These are phyloP conservation scores for Drosophila sproati DNA, from an alignment of 1,140 invertebrate species.

Conservation along the genomic window DNA sequence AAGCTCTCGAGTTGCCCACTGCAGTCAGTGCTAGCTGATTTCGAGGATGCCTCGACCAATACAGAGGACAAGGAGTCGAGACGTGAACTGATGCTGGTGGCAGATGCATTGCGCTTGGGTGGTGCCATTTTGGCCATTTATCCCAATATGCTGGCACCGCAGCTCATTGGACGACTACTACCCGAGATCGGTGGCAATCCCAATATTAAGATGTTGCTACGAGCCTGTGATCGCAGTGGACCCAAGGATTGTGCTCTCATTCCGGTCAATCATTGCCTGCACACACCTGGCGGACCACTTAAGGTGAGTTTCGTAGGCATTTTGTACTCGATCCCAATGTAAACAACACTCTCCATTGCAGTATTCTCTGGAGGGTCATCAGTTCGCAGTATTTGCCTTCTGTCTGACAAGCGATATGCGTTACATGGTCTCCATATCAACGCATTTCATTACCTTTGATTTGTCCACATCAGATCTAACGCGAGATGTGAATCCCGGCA, in stretches of 20 bases:
- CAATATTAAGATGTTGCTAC: conserved; percentile 93
- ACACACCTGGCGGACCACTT: conserved; percentile 98
- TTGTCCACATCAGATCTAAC: conserved; percentile 96
- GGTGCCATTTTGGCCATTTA: conserved; percentile 95
- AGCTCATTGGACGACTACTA: conserved; percentile 95
- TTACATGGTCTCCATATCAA: conserved; percentile 98
- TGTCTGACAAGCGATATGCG: conserved; percentile 95
- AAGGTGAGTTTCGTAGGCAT: conserved; percentile 87
- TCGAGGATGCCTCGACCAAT: conserved; percentile 95
- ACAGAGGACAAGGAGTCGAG: conserved; percentile 93
- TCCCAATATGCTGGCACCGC: conserved; percentile 98
- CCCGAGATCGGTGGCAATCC: conserved; percentile 93
- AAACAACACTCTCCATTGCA: conserved; percentile 71
- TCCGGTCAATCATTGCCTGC: conserved; percentile 97
- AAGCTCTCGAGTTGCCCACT: conserved; percentile 97
- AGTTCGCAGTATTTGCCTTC: conserved; percentile 98
- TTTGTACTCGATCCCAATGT: background rate
- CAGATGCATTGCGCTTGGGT: conserved; percentile 96
- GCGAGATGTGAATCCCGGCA: conserved; percentile 95
- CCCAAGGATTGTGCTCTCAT: conserved; percentile 95
- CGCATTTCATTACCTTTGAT: conserved; percentile 99
- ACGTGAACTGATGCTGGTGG: conserved; percentile 96
- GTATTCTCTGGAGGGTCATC: conserved; percentile 98
- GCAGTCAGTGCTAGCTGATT: conserved; percentile 96
- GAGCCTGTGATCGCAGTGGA: conserved; percentile 95